Percentiles rank a stretch among this genome's conserved stretches.
These are phyloP conservation scores for Brienomyrus brachyistius DNA, from an alignment of 2,113 vertebrate genomes.

Conservation along the genomic window DNA sequence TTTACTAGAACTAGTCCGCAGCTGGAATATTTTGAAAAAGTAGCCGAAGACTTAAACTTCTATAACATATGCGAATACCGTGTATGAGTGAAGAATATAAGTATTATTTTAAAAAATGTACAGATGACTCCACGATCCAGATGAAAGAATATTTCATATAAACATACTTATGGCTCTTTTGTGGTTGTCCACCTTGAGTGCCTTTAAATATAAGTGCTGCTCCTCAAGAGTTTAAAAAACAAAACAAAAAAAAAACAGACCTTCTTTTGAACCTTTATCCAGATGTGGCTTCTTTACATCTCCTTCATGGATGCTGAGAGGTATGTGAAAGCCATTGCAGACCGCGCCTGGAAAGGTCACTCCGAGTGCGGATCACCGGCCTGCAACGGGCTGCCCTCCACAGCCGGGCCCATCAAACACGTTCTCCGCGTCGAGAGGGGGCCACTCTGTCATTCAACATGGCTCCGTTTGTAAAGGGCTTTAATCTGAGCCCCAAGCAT, in stretches of 20 bases:
- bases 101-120: background rate
- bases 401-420: conserved; percentile 29
- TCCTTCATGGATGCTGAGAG: background rate
- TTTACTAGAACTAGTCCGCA: background rate
- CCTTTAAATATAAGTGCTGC: background rate
- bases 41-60: background rate
- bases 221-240: background rate
- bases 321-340: background rate
- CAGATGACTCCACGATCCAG: background rate
- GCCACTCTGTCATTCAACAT: background rate
- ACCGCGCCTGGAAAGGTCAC: background rate
- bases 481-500: background rate
- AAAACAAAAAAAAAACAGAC: background rate
- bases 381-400: conserved; percentile 21
- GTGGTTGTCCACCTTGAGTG: background rate
- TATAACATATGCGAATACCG: background rate
- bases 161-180: background rate
- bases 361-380: conserved; percentile 35
- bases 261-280: background rate
- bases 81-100: background rate
- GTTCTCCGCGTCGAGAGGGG: background rate
- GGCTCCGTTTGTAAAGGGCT: background rate
- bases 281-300: background rate
- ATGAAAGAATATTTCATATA: background rate
- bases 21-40: background rate